phyloP scores from a whole-genome alignment of 92 coral and sea anemone species.

The Parazoanthus swiftii region DNA sequence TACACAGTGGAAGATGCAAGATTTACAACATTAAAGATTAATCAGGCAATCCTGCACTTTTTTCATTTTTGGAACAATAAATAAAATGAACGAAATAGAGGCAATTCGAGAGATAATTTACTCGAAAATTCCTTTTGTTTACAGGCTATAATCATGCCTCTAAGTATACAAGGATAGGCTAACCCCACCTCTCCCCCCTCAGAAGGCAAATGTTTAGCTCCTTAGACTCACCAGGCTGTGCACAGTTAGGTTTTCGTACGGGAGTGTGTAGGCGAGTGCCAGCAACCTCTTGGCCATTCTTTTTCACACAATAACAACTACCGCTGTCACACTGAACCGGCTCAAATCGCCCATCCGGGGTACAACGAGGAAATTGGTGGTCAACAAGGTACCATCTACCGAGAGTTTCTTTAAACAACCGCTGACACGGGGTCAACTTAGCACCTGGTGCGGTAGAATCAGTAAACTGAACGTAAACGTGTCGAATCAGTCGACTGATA shows the following conservation, averaged over 20 bases:
- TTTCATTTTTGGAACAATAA: no score
- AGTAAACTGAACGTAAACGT: background rate
- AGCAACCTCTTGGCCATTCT: constrained; percentile 60
- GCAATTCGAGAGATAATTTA: no score
- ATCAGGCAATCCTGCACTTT: no score
- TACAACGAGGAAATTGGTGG: constrained; percentile 68
- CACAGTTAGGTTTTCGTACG: constrained; percentile 61
- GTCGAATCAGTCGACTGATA: background rate
- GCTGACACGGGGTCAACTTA: constrained; percentile 61
- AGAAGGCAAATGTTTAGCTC: background rate
- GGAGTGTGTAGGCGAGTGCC: constrained; percentile 49
- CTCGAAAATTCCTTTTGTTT: no score
- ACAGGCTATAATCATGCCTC: no score
- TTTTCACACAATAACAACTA: constrained; percentile 79
- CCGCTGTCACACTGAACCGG: constrained; percentile 70
- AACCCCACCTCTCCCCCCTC: background rate
- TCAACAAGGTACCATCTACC: constrained; percentile 54
- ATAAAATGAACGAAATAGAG: no score
- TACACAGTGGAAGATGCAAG: no score
- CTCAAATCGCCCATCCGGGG: constrained; percentile 69
- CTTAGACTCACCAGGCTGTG: constrained; percentile 8
- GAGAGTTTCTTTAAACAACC: constrained; percentile 55
- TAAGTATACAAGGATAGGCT: no score
- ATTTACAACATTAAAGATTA: no score
- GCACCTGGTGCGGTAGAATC: constrained; percentile 36